phyloP scores from a whole-genome alignment of 2,113 vertebrate genomes.

The Austrofundulus limnaeus region DNA sequence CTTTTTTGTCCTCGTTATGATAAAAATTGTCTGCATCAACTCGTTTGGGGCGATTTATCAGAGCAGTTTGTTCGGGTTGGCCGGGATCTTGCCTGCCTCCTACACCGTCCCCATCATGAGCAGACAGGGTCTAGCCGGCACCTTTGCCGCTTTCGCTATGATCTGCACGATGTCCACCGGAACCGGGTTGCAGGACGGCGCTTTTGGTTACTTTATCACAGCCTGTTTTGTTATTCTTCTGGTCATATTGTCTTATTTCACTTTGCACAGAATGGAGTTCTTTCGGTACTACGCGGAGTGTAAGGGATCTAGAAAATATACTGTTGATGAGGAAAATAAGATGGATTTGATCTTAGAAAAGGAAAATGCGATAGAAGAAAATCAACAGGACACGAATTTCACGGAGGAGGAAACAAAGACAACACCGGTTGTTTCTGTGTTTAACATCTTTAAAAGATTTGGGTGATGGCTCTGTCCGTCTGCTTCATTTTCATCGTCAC shows the following conservation, averaged over 20 bases:
- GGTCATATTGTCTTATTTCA: slow-evolving; percentile 86
- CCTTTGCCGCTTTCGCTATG: slow-evolving; percentile 91
- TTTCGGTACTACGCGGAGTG: slow-evolving; percentile 86
- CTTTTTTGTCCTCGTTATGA: slow-evolving; percentile 94
- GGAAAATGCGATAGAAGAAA: slow-evolving; percentile 80
- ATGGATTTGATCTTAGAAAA: slow-evolving; percentile 89
- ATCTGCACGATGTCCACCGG: slow-evolving; percentile 91
- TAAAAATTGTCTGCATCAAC: slow-evolving; percentile 94
- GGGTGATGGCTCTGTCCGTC: slow-evolving; percentile 88
- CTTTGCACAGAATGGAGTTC: slow-evolving; percentile 88
- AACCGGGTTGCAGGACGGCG: slow-evolving; percentile 83
- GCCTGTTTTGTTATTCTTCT: slow-evolving; percentile 87
- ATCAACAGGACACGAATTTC: slow-evolving; percentile 51
- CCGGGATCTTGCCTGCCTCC: slow-evolving; percentile 88
- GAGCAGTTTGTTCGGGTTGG: slow-evolving; percentile 92
- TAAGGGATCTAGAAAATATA: slow-evolving; percentile 55
- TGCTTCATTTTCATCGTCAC: slow-evolving; percentile 93
- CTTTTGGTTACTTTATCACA: slow-evolving; percentile 93
- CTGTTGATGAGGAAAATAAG: slow-evolving; percentile 88
- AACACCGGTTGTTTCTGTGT: slow-evolving; percentile 59
- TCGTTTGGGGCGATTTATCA: slow-evolving; percentile 93
- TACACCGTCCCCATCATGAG: slow-evolving; percentile 97
- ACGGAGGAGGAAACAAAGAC: slow-evolving; percentile 63
- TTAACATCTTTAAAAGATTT: slow-evolving; percentile 86
- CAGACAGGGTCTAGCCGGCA: too few species aligned